Evolutionary conservation across 1,140 invertebrate genomes (phyloP), one percentile per base, ranked within the genome.

Genomic region (Marisa cornuarietis): DNA sequence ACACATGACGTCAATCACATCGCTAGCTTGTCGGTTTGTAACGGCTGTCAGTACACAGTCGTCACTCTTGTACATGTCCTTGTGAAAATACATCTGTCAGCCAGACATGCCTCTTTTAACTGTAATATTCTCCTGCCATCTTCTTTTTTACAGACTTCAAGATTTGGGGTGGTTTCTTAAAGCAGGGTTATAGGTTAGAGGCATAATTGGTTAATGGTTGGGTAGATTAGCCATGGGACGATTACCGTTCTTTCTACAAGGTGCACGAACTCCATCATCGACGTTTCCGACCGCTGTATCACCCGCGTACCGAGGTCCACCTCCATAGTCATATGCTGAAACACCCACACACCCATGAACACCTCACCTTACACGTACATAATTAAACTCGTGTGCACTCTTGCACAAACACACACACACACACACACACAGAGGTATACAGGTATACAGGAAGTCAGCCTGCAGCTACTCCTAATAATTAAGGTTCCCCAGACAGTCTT

Each of bases 201-300:
- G 20, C 18, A 58, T 18, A 13, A 6, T 20, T 13, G 6, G 16
- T 18, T 5, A 24, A 10, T 2, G 13, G 54, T 0, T 18, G 52
- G n/a, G 61, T 9, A 54, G n/a, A n/a, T 54, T 10, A 26, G 61
- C 14, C 61, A 18, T 24, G 0, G 8, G 14, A 13, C 6, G 6
- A 5, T 61, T 81, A 85, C 84, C 65, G 79, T 77, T 31, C 80
- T 81, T 51, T 72, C 62, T 16, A 85, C 84, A 58, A 83, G 83
- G 11, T 83, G 79, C 61, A 84, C 81, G 61, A 85, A 81, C 54
- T 84, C 79, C 10, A 75, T 58, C 24, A 83, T 58, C 13, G 73
- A 71, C 5, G 71, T 81, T 49, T 81, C 68, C 26, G 75, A 82
- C 26, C 84, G 63, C 42, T 82, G 80, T 31, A 83, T 85, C n/a